A percentile compares a stretch with the other conserved stretches of the same genome.
These are phyloP conservation scores for Panzeria rudis DNA, from an alignment of 2,888 invertebrate species.

Conservation along the genomic window DNA sequence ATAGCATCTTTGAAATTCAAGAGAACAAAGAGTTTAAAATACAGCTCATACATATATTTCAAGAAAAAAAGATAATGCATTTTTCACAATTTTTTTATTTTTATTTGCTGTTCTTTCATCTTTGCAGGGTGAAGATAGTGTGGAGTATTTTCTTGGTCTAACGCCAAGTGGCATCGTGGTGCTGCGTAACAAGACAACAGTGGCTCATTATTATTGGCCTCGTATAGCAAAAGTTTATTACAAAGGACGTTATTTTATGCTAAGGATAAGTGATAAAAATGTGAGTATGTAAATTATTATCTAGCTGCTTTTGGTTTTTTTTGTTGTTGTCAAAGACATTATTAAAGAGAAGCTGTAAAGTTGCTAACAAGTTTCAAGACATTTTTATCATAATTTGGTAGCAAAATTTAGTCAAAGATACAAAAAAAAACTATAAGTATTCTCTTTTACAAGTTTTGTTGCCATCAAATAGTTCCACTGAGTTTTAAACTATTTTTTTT, in stretches of 20 bases:
- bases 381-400: constrained; percentile 64
- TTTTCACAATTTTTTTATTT: constrained; percentile 59
- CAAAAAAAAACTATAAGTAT: constrained; percentile 15
- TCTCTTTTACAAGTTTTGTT: constrained; percentile 33
- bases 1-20: constrained; percentile 17
- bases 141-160: constrained; percentile 97
- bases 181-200: constrained; percentile 96
- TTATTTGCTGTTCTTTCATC: constrained; percentile 47
- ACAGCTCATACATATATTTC: neutral
- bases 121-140: constrained; percentile 95
- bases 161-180: constrained; percentile 98
- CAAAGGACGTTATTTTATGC: constrained; percentile 98
- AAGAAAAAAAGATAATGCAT: constrained; percentile 40
- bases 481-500: constrained; percentile 13
- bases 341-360: constrained; percentile 50
- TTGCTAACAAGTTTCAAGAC: constrained; percentile 75
- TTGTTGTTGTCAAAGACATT: constrained; percentile 62
- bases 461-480: constrained; percentile 14
- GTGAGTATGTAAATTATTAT: constrained; percentile 84
- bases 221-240: constrained; percentile 98
- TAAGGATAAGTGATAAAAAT: constrained; percentile 97
- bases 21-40: constrained; percentile 22
- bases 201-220: constrained; percentile 99
- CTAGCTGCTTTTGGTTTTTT: constrained; percentile 6
- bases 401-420: constrained; percentile 51